Evolutionary conservation across 92 coral and sea anemone genomes (phyloP), one percentile per base, ranked within the genome.

Genomic region (Hydrozoanthus gracilis): DNA sequence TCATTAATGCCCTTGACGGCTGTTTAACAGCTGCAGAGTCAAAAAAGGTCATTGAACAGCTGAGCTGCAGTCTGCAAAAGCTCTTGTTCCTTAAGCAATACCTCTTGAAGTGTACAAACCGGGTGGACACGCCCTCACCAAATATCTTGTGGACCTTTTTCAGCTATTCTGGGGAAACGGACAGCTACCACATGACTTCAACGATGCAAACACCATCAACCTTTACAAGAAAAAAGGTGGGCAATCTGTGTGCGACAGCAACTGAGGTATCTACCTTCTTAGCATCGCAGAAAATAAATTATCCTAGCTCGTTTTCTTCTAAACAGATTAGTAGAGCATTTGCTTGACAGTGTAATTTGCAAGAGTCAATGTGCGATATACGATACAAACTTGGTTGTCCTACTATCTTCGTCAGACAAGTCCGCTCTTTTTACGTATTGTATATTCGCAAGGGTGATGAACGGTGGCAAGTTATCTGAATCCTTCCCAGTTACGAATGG

Each of bases 301-400:
- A 56, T 78, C 69, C 83, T 54, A 6, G 14, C 39, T 67, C 56
- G 61, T 35, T 27, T 27, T 2, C 65, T 58, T 58, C 65, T 58
- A 58, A 58, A 58, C 65, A 58, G 65, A 58, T 58, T 58, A 58
- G 65, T 58, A 58, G 65, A 4, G 65, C 65, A 58, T 58, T 58
- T 58, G 0, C 65, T 58, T 58, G 65, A 58, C 65, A 58, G 65
- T 58, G 65, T 58, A 14, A 58, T 58, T 58, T 58, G 6, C 65
- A 58, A 58, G 65, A 58, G 65, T 58, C 65, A 58, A 58, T 58
- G 65, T 58, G 65, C 65, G 65, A 58, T 58, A 58, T 58, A 58
- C 65, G 65, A 58, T 58, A 1, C 65, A 58, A 58, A 58, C 65
- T 1, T 58, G 12, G 65, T 58, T 58, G 65, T 58, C 65, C 65